Percentiles rank a stretch among this genome's conserved stretches.
Evolutionary conservation across 2,888 invertebrate genomes (phyloP).

Genomic region (Pinctada fucata): DNA sequence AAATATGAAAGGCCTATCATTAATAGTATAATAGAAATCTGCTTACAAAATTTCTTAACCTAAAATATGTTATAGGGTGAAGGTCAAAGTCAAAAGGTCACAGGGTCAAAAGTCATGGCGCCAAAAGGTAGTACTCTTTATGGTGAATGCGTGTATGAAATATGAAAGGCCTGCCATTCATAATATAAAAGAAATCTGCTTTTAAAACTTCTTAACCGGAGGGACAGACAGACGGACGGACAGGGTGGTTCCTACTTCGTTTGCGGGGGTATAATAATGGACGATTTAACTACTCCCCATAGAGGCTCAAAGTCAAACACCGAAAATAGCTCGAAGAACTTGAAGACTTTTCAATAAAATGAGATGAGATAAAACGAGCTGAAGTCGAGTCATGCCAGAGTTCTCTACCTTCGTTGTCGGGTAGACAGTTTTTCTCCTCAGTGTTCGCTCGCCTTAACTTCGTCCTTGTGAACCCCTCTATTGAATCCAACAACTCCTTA

Average conservation of each 20-base stretch:
- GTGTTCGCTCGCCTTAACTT: constrained; percentile 38
- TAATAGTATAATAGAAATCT: too few relatives aligned
- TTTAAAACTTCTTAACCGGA: too few relatives aligned
- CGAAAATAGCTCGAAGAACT: neutral
- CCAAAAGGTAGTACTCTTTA: neutral
- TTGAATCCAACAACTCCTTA: constrained; percentile 24
- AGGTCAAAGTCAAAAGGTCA: neutral
- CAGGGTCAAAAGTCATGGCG: neutral
- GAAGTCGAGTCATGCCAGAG: neutral
- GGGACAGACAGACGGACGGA: too few relatives aligned
- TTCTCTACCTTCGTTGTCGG: constrained; percentile 30
- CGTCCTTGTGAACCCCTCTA: constrained; percentile 31
- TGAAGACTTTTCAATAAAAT: too few relatives aligned
- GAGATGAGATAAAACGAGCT: too few relatives aligned
- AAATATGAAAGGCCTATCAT: too few relatives aligned
- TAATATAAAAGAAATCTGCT: too few relatives aligned
- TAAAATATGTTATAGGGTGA: too few relatives aligned
- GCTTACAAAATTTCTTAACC: too few relatives aligned
- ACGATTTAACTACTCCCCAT: neutral
- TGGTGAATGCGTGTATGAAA: neutral
- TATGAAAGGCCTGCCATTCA: neutral
- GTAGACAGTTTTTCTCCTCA: constrained; percentile 36
- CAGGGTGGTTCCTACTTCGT: neutral
- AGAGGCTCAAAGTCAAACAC: neutral
- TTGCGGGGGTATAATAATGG: neutral